Conservation (phyloP, 2,797 vertebrate genomes). For the Melanotaenia pygmaea region DNA sequence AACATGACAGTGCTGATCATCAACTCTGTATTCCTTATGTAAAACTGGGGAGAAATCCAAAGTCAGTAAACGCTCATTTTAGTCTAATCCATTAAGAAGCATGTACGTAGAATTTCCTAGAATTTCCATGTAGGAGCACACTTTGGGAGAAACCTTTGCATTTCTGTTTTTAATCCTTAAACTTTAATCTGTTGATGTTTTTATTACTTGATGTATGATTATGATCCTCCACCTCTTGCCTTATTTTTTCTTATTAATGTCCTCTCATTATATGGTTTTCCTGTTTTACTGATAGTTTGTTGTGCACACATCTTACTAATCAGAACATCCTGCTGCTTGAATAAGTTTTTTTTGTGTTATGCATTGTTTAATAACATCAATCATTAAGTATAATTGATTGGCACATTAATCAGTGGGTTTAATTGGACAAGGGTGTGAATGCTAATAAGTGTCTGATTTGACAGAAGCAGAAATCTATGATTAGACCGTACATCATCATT, state of each 20-base stretch:
- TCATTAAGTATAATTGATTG: slow-evolving; percentile 76
- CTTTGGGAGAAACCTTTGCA: neutral
- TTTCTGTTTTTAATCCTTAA: slow-evolving; percentile 5
- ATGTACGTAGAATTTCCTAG: neutral
- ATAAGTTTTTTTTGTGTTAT: slow-evolving; percentile 53
- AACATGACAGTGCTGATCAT: neutral
- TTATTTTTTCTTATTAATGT: slow-evolving; percentile 50
- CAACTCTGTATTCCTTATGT: neutral
- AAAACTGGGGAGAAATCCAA: neutral
- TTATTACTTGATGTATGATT: slow-evolving; percentile 8
- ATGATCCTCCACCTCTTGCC: slow-evolving; percentile 9
- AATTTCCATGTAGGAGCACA: neutral
- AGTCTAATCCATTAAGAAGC: neutral
- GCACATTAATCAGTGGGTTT: slow-evolving; percentile 70
- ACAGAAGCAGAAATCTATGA: slow-evolving; percentile 71
- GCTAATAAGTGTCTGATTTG: slow-evolving; percentile 73
- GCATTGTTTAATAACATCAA: slow-evolving; percentile 68
- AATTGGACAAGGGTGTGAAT: slow-evolving; percentile 69
- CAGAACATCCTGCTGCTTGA: slow-evolving; percentile 59
- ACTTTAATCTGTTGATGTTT: slow-evolving; percentile 7
- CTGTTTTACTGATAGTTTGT: slow-evolving; percentile 48
- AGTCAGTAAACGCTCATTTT: neutral
- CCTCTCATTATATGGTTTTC: slow-evolving; percentile 63
- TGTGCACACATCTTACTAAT: slow-evolving; percentile 56
- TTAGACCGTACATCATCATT: slow-evolving; percentile 75